These are phyloP conservation scores for Porites rus DNA, from an alignment of 92 coral and sea anemone species.

Conservation along the genomic window DNA sequence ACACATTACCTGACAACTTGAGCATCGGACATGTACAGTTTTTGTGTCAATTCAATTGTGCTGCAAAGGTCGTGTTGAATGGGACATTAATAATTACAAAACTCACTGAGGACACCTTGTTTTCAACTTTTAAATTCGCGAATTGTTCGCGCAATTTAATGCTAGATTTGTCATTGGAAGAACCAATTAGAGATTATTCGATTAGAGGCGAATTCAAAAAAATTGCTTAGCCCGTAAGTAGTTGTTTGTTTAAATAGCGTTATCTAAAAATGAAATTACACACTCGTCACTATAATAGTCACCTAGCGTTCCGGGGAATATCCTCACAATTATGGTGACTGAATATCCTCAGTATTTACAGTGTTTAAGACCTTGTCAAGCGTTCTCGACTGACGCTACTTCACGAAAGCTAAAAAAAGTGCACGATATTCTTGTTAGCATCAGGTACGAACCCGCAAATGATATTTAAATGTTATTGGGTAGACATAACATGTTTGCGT, in stretches of 20 bases:
- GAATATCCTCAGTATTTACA: not conserved
- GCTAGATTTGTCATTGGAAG: not conserved
- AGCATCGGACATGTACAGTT: too few relatives aligned
- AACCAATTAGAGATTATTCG: not conserved
- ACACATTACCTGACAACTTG: too few relatives aligned
- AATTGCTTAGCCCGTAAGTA: not conserved
- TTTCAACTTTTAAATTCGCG: not conserved
- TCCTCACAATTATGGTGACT: too few relatives aligned
- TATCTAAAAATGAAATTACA: not conserved
- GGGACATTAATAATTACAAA: not conserved
- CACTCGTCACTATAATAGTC: not conserved
- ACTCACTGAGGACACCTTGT: not conserved
- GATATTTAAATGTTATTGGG: not conserved
- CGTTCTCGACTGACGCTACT: not conserved
- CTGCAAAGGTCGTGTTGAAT: not conserved
- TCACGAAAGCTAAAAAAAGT: not conserved
- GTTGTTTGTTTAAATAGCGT: not conserved
- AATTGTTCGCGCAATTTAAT: not conserved
- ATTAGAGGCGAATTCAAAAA: not conserved
- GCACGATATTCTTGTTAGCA: not conserved
- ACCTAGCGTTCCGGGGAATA: too few relatives aligned
- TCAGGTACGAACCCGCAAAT: not conserved
- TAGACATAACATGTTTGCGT: constrained; percentile 8
- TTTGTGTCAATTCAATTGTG: not conserved
- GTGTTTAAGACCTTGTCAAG: not conserved